Evolutionary conservation across 2,113 vertebrate genomes (phyloP).

Genomic region (Epinephelus fuscoguttatus): DNA sequence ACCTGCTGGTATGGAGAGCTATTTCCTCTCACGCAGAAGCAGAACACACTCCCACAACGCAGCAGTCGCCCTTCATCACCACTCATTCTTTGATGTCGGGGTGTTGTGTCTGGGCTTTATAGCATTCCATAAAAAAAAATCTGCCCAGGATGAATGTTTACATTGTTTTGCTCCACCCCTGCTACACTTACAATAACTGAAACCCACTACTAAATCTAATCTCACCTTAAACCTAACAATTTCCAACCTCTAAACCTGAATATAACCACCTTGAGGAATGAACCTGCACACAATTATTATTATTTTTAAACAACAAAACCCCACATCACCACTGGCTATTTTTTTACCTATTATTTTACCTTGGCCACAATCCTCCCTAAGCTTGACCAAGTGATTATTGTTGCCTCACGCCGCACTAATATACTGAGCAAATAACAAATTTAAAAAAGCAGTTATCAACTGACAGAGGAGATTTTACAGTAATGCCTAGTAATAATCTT

Average conservation of each 20-base stretch:
- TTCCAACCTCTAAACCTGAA: background rate
- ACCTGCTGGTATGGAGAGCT: no score
- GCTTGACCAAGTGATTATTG: background rate
- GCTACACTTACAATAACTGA: background rate
- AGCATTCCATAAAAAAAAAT: no score
- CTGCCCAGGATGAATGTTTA: no score
- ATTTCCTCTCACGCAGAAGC: no score
- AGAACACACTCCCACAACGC: no score
- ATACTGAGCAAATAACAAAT: background rate
- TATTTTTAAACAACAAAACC: background rate
- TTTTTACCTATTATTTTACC: no score
- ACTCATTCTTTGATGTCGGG: no score
- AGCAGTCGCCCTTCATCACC: no score
- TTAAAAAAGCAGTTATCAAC: background rate
- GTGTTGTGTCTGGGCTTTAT: no score
- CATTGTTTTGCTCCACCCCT: no score
- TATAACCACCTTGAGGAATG: background rate
- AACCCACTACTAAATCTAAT: background rate
- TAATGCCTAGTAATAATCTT: background rate
- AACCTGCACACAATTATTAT: background rate
- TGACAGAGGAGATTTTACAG: background rate
- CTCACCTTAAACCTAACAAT: background rate
- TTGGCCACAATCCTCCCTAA: background rate
- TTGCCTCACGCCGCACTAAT: background rate
- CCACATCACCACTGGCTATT: background rate